Percentiles rank a stretch among this genome's conserved stretches.
Evolutionary conservation across 2,797 vertebrate genomes (phyloP).

Genomic region (Xerus rutilus): DNA sequence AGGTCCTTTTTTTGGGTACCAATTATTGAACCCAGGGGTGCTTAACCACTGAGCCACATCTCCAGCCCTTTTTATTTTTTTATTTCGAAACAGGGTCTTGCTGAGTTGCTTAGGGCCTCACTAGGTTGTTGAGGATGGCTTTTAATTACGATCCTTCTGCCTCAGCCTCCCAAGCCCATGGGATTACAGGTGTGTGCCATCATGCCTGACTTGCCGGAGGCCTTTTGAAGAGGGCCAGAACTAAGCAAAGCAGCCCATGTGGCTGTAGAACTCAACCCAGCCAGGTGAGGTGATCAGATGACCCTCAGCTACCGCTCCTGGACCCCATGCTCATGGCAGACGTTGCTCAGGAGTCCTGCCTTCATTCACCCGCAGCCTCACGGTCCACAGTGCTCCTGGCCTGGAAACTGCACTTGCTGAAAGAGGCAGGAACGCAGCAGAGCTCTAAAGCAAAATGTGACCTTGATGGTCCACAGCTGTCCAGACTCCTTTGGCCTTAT

Average conservation of each 20-base stretch:
- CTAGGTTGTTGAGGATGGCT: too few relatives aligned
- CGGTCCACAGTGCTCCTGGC: accelerated
- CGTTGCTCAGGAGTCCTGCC: too few relatives aligned
- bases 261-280: neutral
- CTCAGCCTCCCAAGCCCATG: too few relatives aligned
- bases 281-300: neutral
- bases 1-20: neutral
- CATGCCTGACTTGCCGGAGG: neutral
- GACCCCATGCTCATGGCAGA: neutral
- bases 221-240: neutral
- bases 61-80: too few relatives aligned
- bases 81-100: too few relatives aligned
- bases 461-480: neutral
- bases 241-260: neutral
- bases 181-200: too few relatives aligned
- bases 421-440: neutral
- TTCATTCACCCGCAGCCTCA: neutral
- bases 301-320: neutral
- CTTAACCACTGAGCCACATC: too few relatives aligned
- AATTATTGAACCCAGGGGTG: too few relatives aligned
- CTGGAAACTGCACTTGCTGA: neutral
- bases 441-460: neutral
- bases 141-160: too few relatives aligned
- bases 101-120: too few relatives aligned
- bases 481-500: neutral